Percentiles rank a stretch among this genome's conserved stretches.
These are phyloP conservation scores for Silurus lanzhouensis DNA, from an alignment of 2,797 vertebrate species.

Conservation along the genomic window DNA sequence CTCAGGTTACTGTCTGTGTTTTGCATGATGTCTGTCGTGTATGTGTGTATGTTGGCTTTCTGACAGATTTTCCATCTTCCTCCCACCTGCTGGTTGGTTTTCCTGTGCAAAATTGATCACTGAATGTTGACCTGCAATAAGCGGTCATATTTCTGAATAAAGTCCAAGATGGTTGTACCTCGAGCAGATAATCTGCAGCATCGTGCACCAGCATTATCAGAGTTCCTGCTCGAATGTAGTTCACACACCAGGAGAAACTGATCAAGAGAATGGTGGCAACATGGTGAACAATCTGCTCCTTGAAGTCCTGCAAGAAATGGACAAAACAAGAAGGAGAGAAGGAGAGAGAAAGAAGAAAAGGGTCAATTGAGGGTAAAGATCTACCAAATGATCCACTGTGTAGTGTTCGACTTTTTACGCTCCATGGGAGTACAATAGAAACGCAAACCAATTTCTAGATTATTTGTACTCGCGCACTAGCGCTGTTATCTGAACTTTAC, in stretches of 20 bases:
- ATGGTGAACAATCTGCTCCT: constrained; percentile 92
- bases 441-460: too few relatives aligned
- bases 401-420: neutral
- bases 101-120: neutral
- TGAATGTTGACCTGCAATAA: neutral
- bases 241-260: constrained; percentile 93
- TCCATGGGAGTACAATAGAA: neutral
- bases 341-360: neutral
- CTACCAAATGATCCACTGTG: neutral
- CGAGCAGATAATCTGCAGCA: constrained; percentile 87
- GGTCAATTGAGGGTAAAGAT: neutral
- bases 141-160: too few relatives aligned
- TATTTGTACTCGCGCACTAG: too few relatives aligned
- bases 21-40: constrained; percentile 14
- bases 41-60: neutral
- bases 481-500: too few relatives aligned
- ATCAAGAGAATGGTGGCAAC: constrained; percentile 90
- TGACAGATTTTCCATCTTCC: neutral
- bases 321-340: neutral
- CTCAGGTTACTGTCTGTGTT: constrained; percentile 12
- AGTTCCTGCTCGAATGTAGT: constrained; percentile 91
- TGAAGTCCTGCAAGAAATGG: constrained; percentile 83
- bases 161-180: constrained; percentile 72
- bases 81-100: neutral
- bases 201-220: constrained; percentile 94